phyloP scores from a whole-genome alignment of 2,888 invertebrate species.

The Ferrisia virgata region DNA sequence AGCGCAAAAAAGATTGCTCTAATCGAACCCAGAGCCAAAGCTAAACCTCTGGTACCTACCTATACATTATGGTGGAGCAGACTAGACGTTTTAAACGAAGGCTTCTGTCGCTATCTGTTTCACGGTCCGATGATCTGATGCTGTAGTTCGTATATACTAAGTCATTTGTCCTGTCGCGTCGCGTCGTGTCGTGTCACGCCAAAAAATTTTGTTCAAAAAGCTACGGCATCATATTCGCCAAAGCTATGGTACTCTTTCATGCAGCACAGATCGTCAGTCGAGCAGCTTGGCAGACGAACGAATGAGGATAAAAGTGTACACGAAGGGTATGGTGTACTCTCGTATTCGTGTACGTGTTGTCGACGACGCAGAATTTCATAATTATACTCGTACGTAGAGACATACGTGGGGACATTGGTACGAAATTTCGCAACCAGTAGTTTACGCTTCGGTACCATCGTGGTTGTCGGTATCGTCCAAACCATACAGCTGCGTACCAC shows the following conservation, averaged over 20 bases:
- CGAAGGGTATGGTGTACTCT: not conserved
- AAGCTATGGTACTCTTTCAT: not conserved
- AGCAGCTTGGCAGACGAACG: not conserved
- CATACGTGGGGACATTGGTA: too few species aligned
- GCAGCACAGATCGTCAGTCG: too few species aligned
- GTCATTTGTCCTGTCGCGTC: slow-evolving; percentile 6
- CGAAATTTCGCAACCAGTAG: not conserved
- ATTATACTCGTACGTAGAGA: too few species aligned
- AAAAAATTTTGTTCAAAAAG: not conserved
- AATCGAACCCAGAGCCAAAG: slow-evolving; percentile 2
- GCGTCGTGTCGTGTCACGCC: not conserved
- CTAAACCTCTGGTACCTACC: not conserved
- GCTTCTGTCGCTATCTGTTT: slow-evolving; percentile 21
- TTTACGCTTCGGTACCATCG: not conserved
- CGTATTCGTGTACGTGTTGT: too few species aligned
- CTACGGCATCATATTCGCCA: not conserved
- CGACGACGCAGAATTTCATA: not conserved
- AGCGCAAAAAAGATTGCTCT: not conserved
- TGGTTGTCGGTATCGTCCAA: not conserved
- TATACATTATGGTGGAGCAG: not conserved
- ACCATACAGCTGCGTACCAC: too few species aligned
- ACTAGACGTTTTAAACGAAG: not conserved
- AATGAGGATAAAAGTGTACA: not conserved
- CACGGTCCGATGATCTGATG: slow-evolving; percentile 5
- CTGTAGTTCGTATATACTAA: not conserved